phyloP scores from a whole-genome alignment of 2,113 vertebrate genomes.

The Laticauda laticaudata region DNA sequence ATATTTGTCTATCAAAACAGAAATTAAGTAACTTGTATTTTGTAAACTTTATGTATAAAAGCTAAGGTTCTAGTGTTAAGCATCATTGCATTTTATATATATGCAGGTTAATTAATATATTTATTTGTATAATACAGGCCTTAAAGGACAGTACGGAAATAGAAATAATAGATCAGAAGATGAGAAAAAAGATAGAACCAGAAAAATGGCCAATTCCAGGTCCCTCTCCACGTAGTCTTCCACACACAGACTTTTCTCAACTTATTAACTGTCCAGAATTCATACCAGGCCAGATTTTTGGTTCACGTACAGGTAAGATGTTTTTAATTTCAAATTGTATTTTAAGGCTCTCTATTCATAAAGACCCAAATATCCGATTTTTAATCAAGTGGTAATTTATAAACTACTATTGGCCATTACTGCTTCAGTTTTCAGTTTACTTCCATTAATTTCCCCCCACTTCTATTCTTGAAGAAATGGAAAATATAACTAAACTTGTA shows the following conservation, averaged over 20 bases:
- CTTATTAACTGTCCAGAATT: conserved; percentile 96
- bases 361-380: not conserved
- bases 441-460: not conserved
- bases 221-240: conserved; percentile 70
- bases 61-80: not conserved
- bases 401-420: not conserved
- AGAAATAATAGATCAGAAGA: conserved; percentile 84
- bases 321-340: conserved; percentile 31
- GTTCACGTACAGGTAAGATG: conserved; percentile 78
- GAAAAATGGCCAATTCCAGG: conserved; percentile 93
- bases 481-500: not conserved
- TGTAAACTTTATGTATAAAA: not conserved
- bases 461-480: not conserved
- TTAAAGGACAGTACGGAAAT: conserved; percentile 90
- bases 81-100: not conserved
- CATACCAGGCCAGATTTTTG: conserved; percentile 83
- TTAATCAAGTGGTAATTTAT: not conserved
- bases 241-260: conserved; percentile 89
- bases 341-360: not conserved
- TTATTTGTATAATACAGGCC: conserved; percentile 72
- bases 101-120: not conserved
- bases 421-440: not conserved
- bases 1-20: not conserved
- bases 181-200: conserved; percentile 86
- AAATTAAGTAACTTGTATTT: not conserved